phyloP scores from a whole-genome alignment of 2,888 invertebrate species.

The Drosophila infuscata region DNA sequence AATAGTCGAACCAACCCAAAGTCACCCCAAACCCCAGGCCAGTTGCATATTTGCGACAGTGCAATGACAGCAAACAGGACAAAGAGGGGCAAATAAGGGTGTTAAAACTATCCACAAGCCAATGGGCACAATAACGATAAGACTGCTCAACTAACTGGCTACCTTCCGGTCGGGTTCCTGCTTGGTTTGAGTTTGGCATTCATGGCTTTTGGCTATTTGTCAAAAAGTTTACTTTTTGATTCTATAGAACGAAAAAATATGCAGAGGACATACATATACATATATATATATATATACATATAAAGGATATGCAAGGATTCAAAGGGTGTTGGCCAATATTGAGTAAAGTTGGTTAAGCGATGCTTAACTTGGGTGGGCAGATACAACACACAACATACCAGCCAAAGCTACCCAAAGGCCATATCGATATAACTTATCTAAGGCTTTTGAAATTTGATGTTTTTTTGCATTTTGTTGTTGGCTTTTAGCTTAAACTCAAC shows the following conservation, averaged over 20 bases:
- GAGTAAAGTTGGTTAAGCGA: conserved; percentile 45
- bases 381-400: not conserved
- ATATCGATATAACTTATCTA: conserved; percentile 15
- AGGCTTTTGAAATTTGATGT: conserved; percentile 8
- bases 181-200: conserved; percentile 38
- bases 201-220: conserved; percentile 76
- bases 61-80: conserved; percentile 66
- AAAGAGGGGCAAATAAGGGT: conserved; percentile 17
- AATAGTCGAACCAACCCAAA: conserved; percentile 54
- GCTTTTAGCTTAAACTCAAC: conserved; percentile 5
- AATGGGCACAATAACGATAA: conserved; percentile 63
- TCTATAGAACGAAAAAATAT: conserved; percentile 11
- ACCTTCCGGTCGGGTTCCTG: conserved; percentile 56
- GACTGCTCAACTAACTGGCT: conserved; percentile 52
- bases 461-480: not conserved
- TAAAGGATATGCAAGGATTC: conserved; percentile 16
- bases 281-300: conserved; percentile 24
- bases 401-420: not conserved
- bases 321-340: conserved; percentile 70
- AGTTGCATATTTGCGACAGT: conserved; percentile 41
- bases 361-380: conserved; percentile 22
- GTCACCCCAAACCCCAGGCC: conserved; percentile 17
- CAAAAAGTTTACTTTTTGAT: conserved; percentile 63
- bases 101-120: conserved; percentile 48
- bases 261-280: conserved; percentile 15